Percentiles rank a stretch among this genome's conserved stretches.
Evolutionary conservation across 1,140 invertebrate genomes (phyloP).

Genomic region (Kradibia gibbosae): DNA sequence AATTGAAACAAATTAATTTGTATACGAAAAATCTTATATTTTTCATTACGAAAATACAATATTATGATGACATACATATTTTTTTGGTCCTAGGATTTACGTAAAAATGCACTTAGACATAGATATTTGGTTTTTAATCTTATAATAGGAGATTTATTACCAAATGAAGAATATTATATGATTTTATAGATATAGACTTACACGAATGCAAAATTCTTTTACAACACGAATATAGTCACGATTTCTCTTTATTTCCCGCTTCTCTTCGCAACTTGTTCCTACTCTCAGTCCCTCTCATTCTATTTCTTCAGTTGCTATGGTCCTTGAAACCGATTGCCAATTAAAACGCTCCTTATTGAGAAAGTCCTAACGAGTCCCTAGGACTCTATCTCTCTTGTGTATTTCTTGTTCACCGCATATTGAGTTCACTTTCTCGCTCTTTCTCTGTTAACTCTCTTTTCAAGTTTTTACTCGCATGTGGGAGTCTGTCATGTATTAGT

Average conservation of each 20-base stretch:
- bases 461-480: not conserved
- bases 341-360: conserved; percentile 70
- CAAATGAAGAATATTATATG: not conserved
- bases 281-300: too few species aligned
- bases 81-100: too few species aligned
- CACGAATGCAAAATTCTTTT: not conserved
- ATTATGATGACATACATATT: too few species aligned
- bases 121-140: too few species aligned
- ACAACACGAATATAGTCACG: not conserved
- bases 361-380: conserved; percentile 54
- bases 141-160: not conserved
- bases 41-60: too few species aligned
- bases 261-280: too few species aligned
- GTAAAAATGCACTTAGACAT: too few species aligned
- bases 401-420: not conserved
- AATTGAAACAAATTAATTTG: too few species aligned
- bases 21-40: too few species aligned
- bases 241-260: too few species aligned
- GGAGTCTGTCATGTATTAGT: not conserved
- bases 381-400: not conserved
- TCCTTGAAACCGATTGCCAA: conserved; percentile 58
- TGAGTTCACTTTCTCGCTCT: not conserved
- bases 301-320: not conserved
- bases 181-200: not conserved
- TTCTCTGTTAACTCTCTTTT: not conserved